A percentile compares a stretch with the other conserved stretches of the same genome.
phyloP scores from a whole-genome alignment of 1,140 invertebrate species.

The Pomacea maculata region DNA sequence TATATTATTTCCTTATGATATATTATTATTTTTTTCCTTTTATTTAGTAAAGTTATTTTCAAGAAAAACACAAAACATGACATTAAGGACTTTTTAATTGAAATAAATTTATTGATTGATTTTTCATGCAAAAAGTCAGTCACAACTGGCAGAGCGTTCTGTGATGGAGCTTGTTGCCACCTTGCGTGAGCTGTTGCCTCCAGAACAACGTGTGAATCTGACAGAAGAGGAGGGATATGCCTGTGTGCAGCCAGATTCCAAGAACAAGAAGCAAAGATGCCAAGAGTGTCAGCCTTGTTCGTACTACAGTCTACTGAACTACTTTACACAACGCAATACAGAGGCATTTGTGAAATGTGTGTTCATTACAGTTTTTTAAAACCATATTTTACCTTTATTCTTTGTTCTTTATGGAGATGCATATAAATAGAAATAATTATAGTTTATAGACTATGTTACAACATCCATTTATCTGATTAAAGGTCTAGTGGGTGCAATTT shows the following conservation, averaged over 20 bases:
- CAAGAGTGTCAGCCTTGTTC: slow-evolving; percentile 63
- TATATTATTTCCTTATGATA: neutral
- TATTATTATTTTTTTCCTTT: neutral
- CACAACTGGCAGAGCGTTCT: slow-evolving; percentile 88
- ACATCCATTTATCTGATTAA: too few species aligned
- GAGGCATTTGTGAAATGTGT: slow-evolving; percentile 66
- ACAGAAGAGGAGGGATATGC: slow-evolving; percentile 51
- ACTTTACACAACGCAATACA: slow-evolving; percentile 65
- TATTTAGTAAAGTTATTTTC: neutral
- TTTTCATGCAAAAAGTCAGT: slow-evolving; percentile 70
- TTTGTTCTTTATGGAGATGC: too few species aligned
- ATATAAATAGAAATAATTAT: too few species aligned
- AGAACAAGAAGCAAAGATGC: slow-evolving; percentile 61
- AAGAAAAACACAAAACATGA: neutral
- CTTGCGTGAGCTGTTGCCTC: slow-evolving; percentile 66
- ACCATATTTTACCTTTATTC: neutral
- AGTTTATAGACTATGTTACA: too few species aligned
- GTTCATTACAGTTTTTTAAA: slow-evolving; percentile 13
- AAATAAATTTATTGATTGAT: slow-evolving; percentile 16
- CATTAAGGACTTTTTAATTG: neutral
- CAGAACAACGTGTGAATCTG: slow-evolving; percentile 49
- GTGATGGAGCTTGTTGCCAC: slow-evolving; percentile 88
- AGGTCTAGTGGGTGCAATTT: too few species aligned
- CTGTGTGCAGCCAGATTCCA: slow-evolving; percentile 51
- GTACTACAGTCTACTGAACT: slow-evolving; percentile 61